phyloP scores from a whole-genome alignment of 2,113 vertebrate species.

The Hippocampus comes region DNA sequence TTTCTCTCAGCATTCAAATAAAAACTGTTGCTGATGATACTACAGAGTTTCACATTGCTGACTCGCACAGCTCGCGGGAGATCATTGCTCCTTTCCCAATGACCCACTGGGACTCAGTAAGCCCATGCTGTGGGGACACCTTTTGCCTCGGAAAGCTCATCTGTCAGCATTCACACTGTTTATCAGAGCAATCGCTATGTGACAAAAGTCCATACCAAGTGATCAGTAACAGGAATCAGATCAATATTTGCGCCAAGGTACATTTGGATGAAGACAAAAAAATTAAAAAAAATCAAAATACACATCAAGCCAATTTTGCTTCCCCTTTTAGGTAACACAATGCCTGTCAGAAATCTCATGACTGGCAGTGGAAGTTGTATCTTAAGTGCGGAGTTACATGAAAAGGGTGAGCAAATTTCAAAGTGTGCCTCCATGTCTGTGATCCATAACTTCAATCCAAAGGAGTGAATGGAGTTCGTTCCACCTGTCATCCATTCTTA shows the following conservation, averaged over 20 bases:
- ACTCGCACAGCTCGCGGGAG: neutral
- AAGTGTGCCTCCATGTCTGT: conserved; percentile 47
- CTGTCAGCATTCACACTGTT: neutral
- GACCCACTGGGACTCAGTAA: neutral
- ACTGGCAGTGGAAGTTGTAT: conserved; percentile 36
- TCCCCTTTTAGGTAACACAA: conserved; percentile 58
- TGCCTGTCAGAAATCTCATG: conserved; percentile 31
- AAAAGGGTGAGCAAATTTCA: conserved; percentile 63
- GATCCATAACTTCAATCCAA: conserved; percentile 51
- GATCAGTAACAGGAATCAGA: conserved; percentile 31
- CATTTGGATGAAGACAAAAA: conserved; percentile 50
- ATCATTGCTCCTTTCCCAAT: neutral
- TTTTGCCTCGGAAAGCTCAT: neutral
- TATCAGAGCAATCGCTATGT: conserved; percentile 27
- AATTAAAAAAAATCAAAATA: conserved; percentile 34
- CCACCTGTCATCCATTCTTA: conserved; percentile 40
- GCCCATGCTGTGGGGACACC: neutral
- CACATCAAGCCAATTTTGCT: conserved; percentile 50
- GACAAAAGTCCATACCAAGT: conserved; percentile 38
- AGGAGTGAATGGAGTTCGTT: conserved; percentile 40
- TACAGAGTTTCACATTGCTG: neutral
- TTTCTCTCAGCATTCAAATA: neutral
- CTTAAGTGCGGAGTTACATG: conserved; percentile 52
- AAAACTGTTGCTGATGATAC: neutral
- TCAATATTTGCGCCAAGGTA: conserved; percentile 35